Evolutionary conservation across 2,888 invertebrate species (phyloP), one percentile per base, ranked within the genome.

Genomic region (Oligia strigilis): DNA sequence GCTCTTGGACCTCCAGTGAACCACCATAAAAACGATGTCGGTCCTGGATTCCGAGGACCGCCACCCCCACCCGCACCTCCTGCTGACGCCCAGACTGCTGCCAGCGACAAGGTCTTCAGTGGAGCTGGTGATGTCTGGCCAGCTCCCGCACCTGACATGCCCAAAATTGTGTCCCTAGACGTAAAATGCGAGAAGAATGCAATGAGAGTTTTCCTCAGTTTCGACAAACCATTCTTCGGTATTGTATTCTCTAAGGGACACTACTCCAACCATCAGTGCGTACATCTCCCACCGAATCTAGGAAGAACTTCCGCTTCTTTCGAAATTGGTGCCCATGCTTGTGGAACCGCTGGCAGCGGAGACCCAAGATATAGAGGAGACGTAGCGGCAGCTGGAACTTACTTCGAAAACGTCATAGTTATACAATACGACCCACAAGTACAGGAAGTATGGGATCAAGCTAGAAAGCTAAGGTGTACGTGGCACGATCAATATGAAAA

Each of bases 401-500:
- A 98, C 94, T 99, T 99, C 90, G 99, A 99, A 96, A 99, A 99
- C 91, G 99, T 99, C 72, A 98, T 99, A 89, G 99, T 99, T 29
- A 98, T 99, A 80, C 99, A 99, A 93, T 99, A 99, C 92, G 99
- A 99, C 95, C 99, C 99, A 5, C 98, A 98, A 96, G 99, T 99
- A 0, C 99, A 99, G 95, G 99, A 99, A 96, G 99, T 99, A 3
- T 99, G 99, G 99, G 99, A 99, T 96, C 99, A 99, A 94, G 99
- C 99, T 0, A 97, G 99, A 75, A 99, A 99, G 93, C 94, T 99
- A 46, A 97, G 99, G 23, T 99, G 99, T 95, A 99, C 99, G 0
- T 99, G 99, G 99, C 99, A 99, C 92, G 99, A 99, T 94, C 98
- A 99, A 90, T 99, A 99, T 91, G 99, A 99, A 95, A 99, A 99